These are phyloP conservation scores for Zelostemma sp. DNA, from an alignment of 1,140 invertebrate genomes.

Conservation along the genomic window DNA sequence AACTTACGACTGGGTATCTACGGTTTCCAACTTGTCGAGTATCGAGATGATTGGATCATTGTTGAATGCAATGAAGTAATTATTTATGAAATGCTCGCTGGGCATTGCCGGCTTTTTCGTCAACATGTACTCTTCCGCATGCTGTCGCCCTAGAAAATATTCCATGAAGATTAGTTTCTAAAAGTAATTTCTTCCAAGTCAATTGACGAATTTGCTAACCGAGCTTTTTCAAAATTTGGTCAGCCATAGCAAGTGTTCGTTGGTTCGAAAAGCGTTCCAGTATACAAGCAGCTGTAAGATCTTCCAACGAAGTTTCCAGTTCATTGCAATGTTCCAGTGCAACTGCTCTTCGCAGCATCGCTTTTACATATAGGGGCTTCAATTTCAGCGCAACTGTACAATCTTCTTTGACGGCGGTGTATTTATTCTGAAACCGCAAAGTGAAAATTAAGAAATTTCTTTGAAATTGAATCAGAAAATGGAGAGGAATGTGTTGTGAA, in stretches of 20 bases:
- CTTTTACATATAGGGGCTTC: constrained; percentile 92
- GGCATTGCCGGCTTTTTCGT: constrained; percentile 81
- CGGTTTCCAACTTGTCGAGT: constrained; percentile 46
- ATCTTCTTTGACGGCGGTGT: constrained; percentile 86
- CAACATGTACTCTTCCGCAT: constrained; percentile 79
- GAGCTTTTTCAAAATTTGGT: constrained; percentile 85
- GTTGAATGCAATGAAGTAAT: constrained; percentile 88
- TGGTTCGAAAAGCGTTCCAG: constrained; percentile 90
- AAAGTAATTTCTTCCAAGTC: too few relatives aligned
- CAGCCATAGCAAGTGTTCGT: constrained; percentile 82
- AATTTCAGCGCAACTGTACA: constrained; percentile 87
- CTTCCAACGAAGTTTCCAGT: constrained; percentile 85
- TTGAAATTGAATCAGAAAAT: constrained; percentile 4
- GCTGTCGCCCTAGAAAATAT: constrained; percentile 73
- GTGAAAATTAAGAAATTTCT: not conserved
- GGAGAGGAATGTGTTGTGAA: too few relatives aligned
- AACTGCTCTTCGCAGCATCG: constrained; percentile 85
- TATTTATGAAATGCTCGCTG: constrained; percentile 86
- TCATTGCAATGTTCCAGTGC: constrained; percentile 85
- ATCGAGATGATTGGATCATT: constrained; percentile 79
- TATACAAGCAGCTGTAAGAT: constrained; percentile 92
- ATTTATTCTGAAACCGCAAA: constrained; percentile 77
- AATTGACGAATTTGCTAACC: constrained; percentile 72
- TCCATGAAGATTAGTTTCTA: too few relatives aligned
- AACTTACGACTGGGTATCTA: constrained; percentile 54